phyloP scores from a whole-genome alignment of 64 coral and sea anemone species.

The Platygyra sinensis region DNA sequence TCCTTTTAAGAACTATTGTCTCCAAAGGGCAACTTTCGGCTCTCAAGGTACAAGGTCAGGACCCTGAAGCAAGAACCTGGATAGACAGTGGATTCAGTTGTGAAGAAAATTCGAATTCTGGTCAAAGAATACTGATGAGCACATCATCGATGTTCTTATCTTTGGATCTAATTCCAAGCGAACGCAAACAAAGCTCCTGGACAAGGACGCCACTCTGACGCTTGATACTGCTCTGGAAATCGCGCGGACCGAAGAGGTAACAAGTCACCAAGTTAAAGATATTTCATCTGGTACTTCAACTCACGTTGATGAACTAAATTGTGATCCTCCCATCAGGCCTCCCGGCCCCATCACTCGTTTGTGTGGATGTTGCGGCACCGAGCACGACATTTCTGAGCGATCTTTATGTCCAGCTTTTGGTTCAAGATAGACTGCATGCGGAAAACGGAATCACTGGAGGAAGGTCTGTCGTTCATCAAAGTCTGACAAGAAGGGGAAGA shows the following conservation, averaged over 20 bases:
- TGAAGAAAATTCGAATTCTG: slow-evolving; percentile 62
- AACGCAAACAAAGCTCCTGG: too few relatives aligned
- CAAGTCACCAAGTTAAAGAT: too few relatives aligned
- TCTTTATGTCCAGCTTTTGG: slow-evolving; percentile 66
- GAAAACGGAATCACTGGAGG: slow-evolving; percentile 11
- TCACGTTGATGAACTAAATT: too few relatives aligned
- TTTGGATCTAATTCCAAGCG: too few relatives aligned
- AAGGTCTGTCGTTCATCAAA: neutral
- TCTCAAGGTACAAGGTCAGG: slow-evolving; percentile 55
- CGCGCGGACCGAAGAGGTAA: too few relatives aligned
- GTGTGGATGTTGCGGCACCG: slow-evolving; percentile 71
- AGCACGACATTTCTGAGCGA: slow-evolving; percentile 36
- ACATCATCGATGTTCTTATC: too few relatives aligned
- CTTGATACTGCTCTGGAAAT: too few relatives aligned
- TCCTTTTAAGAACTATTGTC: too few relatives aligned
- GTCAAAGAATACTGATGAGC: slow-evolving; percentile 49
- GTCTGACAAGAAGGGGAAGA: too few relatives aligned
- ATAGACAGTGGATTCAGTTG: slow-evolving; percentile 56
- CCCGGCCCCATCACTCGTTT: neutral
- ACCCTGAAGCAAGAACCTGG: slow-evolving; percentile 42
- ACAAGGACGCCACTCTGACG: too few relatives aligned
- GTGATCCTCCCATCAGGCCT: neutral
- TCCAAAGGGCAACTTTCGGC: too few relatives aligned
- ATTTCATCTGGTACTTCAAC: too few relatives aligned
- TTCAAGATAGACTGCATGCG: slow-evolving; percentile 45